Conservation (phyloP, 2,113 vertebrate species). For the Seriola quinqueradiata region DNA sequence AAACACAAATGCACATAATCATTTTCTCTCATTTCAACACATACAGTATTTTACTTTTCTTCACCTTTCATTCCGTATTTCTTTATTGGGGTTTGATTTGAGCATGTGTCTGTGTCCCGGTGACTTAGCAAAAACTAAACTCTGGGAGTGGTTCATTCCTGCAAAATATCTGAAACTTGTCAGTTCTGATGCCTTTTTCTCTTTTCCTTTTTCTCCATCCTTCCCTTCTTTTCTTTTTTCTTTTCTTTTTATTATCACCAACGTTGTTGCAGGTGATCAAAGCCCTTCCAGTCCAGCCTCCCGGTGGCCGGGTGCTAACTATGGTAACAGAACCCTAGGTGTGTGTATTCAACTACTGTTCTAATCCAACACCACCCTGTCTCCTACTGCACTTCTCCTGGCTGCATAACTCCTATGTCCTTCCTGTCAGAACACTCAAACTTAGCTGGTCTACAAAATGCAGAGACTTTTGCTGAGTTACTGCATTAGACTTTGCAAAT, state of each 20-base stretch:
- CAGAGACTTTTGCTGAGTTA: constrained; percentile 64
- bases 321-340: constrained; percentile 86
- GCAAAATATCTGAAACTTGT: constrained; percentile 67
- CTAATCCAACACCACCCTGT: constrained; percentile 50
- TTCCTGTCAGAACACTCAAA: constrained; percentile 32
- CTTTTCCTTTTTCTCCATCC: constrained; percentile 56
- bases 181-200: constrained; percentile 77
- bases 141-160: constrained; percentile 70
- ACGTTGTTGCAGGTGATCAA: constrained; percentile 86
- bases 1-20: constrained; percentile 11
- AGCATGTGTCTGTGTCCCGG: neutral
- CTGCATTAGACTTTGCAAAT: constrained; percentile 14
- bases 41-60: neutral
- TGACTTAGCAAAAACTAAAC: constrained; percentile 46
- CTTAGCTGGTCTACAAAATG: constrained; percentile 64
- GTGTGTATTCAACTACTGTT: constrained; percentile 78
- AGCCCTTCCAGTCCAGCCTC: constrained; percentile 85
- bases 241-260: constrained; percentile 53
- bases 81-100: constrained; percentile 19
- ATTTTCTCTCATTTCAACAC: neutral
- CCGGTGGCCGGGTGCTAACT: constrained; percentile 86
- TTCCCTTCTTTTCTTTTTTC: constrained; percentile 39
- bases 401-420: constrained; percentile 58
- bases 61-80: constrained; percentile 17
- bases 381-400: constrained; percentile 61